Base-by-base conservation (phyloP, 2,888 invertebrate species). In the Lysandra coridon region DNA sequence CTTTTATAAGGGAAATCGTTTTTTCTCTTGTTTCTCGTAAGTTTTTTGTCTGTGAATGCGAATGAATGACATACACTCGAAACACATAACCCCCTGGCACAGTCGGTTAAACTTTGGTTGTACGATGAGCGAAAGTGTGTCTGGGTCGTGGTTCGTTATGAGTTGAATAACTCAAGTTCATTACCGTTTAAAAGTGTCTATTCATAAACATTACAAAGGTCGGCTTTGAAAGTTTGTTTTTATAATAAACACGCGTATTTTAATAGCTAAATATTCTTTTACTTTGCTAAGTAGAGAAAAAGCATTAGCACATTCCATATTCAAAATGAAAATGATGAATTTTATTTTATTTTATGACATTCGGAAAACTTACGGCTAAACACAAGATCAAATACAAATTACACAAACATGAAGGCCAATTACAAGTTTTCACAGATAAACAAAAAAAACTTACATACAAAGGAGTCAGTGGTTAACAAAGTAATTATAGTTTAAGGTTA, bases 161-260 rank as follows among this genome's bases (percentile, higher is more conserved):
- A 62, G n/a, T 7, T 62, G 62, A 62, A 62, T 62, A n/a, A 62
- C 62, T 62, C 62, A 62, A 62, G 62, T 62, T 62, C 62, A 62
- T 62, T 62, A 62, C 12, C 62, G 7, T 62, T 62, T 62, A 23
- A n/a, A 62, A 62, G n/a, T 23, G 62, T 62, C 62, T 62, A 62
- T 62, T 62, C 62, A 62, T n/a, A 57, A 57, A 17, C 62, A n/a
- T 62, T n/a, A 62, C n/a, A 23, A 62, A 62, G 57, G 57, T 57
- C 62, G 62, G 49, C 62, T 23, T 62, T 7, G 23, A 62, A 23
- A 62, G 62, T 62, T 14, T 62, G 62, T 62, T 62, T 62, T 57
- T 57, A 57, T 17, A 17, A 17, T 57, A 57, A 57, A 49, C 49
- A 49, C 49, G 57, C 17, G 17, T 57, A 57, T 57, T 57, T 57